Conservation (phyloP, 2,113 vertebrate species). For the Thunnus maccoyii region DNA sequence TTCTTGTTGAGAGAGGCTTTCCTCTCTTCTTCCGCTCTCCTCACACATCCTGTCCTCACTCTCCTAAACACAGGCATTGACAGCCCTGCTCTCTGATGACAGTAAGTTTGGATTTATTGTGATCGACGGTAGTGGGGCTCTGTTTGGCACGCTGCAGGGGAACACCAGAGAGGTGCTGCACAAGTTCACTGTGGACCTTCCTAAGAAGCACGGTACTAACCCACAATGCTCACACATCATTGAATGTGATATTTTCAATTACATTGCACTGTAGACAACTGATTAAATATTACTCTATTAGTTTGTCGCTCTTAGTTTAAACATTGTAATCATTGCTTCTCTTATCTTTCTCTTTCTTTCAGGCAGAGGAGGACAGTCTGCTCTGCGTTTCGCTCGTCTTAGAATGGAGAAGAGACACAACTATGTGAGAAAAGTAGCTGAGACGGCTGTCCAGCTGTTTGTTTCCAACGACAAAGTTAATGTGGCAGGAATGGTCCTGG, state of each 20-base stretch:
- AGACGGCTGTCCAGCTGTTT: slow-evolving; percentile 98
- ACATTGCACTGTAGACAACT: not conserved
- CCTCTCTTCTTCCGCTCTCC: no score
- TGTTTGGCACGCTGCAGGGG: slow-evolving; percentile 98
- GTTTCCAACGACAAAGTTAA: slow-evolving; percentile 99
- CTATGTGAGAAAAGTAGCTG: slow-evolving; percentile 98
- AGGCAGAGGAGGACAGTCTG: slow-evolving; percentile 99
- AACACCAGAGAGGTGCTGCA: slow-evolving; percentile 99
- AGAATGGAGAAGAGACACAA: slow-evolving; percentile 99
- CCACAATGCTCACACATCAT: slow-evolving; percentile 1
- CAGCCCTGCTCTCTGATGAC: slow-evolving; percentile 97
- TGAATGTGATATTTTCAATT: not conserved
- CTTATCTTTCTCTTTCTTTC: slow-evolving; percentile 33
- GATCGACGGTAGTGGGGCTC: slow-evolving; percentile 98
- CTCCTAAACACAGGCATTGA: slow-evolving; percentile 89
- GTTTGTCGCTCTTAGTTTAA: not conserved
- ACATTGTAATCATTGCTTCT: not conserved
- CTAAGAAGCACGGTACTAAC: slow-evolving; percentile 96
- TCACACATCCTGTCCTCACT: no score
- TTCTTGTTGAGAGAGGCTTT: not conserved
- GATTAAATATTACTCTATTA: not conserved
- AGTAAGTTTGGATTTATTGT: slow-evolving; percentile 99
- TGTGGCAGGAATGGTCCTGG: slow-evolving; percentile 96
- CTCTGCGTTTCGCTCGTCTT: slow-evolving; percentile 97
- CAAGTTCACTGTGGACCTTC: slow-evolving; percentile 99